Evolutionary conservation across 37 sponge, comb jelly and placozoan species (phyloP), one percentile per base, ranked within the genome.

Genomic region (Beroe ovata): DNA sequence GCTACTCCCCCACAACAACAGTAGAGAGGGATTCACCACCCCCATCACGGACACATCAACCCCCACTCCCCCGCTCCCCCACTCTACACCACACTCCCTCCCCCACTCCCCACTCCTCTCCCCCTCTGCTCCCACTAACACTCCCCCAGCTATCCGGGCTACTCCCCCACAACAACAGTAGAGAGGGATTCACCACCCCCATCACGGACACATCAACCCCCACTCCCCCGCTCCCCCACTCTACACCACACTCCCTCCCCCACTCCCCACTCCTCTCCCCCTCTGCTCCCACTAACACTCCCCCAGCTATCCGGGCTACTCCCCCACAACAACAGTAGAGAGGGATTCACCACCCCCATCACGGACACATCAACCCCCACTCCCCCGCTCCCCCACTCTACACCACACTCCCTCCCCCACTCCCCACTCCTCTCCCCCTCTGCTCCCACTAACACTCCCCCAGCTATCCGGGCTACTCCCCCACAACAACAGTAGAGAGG

Each of bases 381-480:
- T 63, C 64, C n/a, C 21, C 35, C 29, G 30, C 71, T n/a, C n/a
- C n/a, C n/a, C n/a, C n/a, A n/a, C n/a, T n/a, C n/a, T 47, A 47
- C 54, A 6, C 11, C 11, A 47, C 59, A 19, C 59, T 58, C 59
- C 59, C 59, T 58, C 11, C 11, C 59, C 11, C 18, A 11, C 59
- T 18, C 59, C 18, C n/a, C n/a, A n/a, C n/a, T n/a, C n/a, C n/a
- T n/a, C 59, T 18, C 59, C 59, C 59, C 59, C 59, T 58, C 59
- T 58, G 16, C 18, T 18, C 18, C 59, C 18, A n/a, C n/a, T n/a
- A n/a, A n/a, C n/a, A n/a, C 59, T 58, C 59, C 18, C 59, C 18
- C n/a, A 36, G 38, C 71, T 71, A 21, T 71, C 71, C 28, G 63
- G 63, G 26, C n/a, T 62, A 62, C n/a, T 62, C 28, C 63, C 63